A percentile compares a stretch with the other conserved stretches of the same genome.
These are phyloP conservation scores for Cynopterus brachyotis DNA, from an alignment of 2,113 vertebrate species.

Conservation along the genomic window DNA sequence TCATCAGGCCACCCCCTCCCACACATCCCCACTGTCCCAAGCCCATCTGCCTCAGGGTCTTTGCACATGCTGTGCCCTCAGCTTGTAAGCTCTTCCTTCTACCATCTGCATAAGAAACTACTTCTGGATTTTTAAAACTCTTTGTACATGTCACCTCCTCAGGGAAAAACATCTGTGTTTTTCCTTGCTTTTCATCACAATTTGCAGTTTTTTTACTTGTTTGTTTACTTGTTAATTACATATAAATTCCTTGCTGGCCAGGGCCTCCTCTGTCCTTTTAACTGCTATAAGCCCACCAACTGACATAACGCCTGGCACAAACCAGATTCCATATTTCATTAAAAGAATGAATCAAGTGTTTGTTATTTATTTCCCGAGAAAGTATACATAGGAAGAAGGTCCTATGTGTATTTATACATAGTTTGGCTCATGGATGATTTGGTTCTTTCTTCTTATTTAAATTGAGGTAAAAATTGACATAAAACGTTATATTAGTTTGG, in stretches of 20 bases:
- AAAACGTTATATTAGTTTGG: background rate
- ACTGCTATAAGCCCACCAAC: background rate
- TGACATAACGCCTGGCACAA: background rate
- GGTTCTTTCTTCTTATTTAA: background rate
- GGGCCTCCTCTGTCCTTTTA: background rate
- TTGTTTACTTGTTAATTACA: background rate
- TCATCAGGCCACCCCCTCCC: rapidly evolving
- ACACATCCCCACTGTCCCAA: background rate
- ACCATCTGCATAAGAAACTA: no score
- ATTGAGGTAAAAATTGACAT: background rate
- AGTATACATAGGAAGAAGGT: background rate
- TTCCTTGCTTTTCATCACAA: background rate
- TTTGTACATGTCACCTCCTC: background rate
- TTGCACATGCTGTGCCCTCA: background rate
- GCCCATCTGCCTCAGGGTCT: background rate
- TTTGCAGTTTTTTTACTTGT: background rate
- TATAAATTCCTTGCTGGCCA: background rate
- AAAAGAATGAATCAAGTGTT: background rate
- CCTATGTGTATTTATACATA: background rate
- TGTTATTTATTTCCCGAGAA: background rate
- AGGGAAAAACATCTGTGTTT: background rate
- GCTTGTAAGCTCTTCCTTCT: background rate
- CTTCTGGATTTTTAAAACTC: background rate
- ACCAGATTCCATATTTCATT: background rate
- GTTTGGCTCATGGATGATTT: background rate